These are phyloP conservation scores for Oscheius sp. DNA, from an alignment of 2,888 invertebrate species.

Conservation along the genomic window DNA sequence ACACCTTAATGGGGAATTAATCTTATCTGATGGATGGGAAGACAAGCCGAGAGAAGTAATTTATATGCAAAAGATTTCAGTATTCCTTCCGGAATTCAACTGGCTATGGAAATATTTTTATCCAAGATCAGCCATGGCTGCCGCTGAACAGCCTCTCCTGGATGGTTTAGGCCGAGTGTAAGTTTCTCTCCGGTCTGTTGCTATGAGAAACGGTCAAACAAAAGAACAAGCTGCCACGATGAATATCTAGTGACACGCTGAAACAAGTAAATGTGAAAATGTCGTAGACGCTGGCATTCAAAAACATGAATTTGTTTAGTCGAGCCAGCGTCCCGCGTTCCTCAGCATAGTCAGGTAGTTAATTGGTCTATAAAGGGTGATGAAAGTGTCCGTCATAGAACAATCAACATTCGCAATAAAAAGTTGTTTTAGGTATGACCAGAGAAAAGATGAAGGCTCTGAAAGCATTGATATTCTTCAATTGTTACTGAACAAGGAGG, in stretches of 20 bases:
- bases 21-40: neutral
- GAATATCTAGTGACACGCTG: neutral
- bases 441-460: conserved; percentile 34
- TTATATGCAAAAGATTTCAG: conserved; percentile 32
- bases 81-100: conserved; percentile 43
- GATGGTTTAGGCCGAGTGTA: conserved; percentile 40
- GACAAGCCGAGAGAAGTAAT: conserved; percentile 1
- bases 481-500: conserved; percentile 44
- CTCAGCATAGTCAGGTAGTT: too few relatives aligned
- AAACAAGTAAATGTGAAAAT: neutral
- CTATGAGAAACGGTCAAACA: neutral
- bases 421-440: conserved; percentile 34
- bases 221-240: too few relatives aligned
- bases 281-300: too few relatives aligned
- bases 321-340: too few relatives aligned
- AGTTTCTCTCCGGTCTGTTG: conserved; percentile 5
- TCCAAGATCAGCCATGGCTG: conserved; percentile 30
- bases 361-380: neutral
- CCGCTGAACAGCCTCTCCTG: conserved; percentile 36
- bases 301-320: too few relatives aligned
- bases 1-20: neutral
- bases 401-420: neutral
- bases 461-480: conserved; percentile 52
- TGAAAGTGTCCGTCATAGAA: neutral
- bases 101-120: conserved; percentile 40